These are phyloP conservation scores for Terebella lapidaria DNA, from an alignment of 2,888 invertebrate genomes.

Conservation along the genomic window DNA sequence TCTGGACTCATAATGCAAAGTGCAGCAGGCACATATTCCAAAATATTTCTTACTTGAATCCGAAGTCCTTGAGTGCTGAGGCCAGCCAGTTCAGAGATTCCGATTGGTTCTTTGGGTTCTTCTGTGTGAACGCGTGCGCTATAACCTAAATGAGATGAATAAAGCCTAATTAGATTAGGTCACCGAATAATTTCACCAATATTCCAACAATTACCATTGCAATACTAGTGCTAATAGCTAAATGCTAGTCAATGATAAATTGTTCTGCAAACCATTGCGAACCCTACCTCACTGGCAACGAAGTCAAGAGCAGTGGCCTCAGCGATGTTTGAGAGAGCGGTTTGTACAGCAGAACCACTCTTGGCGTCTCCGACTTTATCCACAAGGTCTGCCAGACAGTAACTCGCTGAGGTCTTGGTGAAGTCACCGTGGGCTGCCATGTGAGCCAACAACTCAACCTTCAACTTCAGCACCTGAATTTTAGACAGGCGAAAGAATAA, in stretches of 20 bases:
- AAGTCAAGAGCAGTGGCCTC: constrained; percentile 74
- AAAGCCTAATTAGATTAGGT: background rate
- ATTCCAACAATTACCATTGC: too few species aligned
- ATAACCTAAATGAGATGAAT: constrained; percentile 15
- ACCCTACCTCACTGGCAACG: constrained; percentile 61
- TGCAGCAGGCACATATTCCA: too few species aligned
- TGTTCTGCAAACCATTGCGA: too few species aligned
- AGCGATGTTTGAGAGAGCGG: constrained; percentile 70
- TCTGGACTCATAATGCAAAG: too few species aligned
- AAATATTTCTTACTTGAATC: constrained; percentile 63
- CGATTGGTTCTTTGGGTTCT: constrained; percentile 85
- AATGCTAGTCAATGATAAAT: too few species aligned
- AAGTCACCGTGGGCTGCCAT: constrained; percentile 65
- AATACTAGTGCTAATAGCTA: too few species aligned
- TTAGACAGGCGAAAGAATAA: too few species aligned
- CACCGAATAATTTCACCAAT: too few species aligned
- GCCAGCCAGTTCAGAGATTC: constrained; percentile 79
- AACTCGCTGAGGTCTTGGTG: constrained; percentile 67
- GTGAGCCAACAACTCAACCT: constrained; percentile 73
- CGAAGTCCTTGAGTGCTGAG: constrained; percentile 77
- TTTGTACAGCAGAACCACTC: constrained; percentile 66
- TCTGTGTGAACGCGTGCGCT: constrained; percentile 72
- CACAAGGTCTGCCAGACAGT: constrained; percentile 72
- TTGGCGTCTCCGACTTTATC: constrained; percentile 84
- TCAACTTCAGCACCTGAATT: constrained; percentile 69